Evolutionary conservation across 2,888 invertebrate genomes (phyloP).

Genomic region (Tillus elongatus): DNA sequence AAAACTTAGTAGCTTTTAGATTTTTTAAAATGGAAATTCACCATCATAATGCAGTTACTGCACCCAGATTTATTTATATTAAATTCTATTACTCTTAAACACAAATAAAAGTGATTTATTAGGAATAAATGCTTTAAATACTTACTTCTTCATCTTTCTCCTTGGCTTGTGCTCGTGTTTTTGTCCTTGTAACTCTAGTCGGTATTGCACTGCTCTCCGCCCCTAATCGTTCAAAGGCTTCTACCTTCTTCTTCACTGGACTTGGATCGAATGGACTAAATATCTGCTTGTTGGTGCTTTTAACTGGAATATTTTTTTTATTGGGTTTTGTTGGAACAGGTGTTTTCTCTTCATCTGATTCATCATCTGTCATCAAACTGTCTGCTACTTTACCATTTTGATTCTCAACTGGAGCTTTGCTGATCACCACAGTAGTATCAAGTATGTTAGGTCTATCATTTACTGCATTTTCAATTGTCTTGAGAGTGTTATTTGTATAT

Average conservation of each 20-base stretch:
- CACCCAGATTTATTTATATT: too few relatives aligned
- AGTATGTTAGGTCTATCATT: too few relatives aligned
- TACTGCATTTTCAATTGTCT: too few relatives aligned
- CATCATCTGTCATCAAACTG: slow-evolving; percentile 29
- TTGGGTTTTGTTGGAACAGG: slow-evolving; percentile 13
- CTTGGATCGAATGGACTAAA: slow-evolving; percentile 52
- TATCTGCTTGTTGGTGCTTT: slow-evolving; percentile 25
- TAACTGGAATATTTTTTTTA: slow-evolving; percentile 17
- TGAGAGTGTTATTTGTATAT: slow-evolving; percentile 4
- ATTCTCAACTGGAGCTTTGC: slow-evolving; percentile 5
- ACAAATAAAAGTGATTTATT: too few relatives aligned
- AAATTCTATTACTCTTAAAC: too few relatives aligned
- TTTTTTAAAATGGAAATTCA: too few relatives aligned
- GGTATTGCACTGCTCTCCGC: slow-evolving; percentile 22
- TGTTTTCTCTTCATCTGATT: slow-evolving; percentile 19
- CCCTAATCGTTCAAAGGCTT: slow-evolving; percentile 48
- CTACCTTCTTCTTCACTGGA: slow-evolving; percentile 52
- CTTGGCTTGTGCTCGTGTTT: slow-evolving; percentile 35
- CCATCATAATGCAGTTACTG: too few relatives aligned
- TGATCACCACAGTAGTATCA: too few relatives aligned
- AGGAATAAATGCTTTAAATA: too few relatives aligned
- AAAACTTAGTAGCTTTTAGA: too few relatives aligned
- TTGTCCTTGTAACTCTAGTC: slow-evolving; percentile 37
- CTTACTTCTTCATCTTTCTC: slow-evolving; percentile 12
- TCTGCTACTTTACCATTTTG: slow-evolving; percentile 7